Evolutionary conservation across 2,113 vertebrate genomes (phyloP), one percentile per base, ranked within the genome.

Genomic region (Phaethon lepturus): DNA sequence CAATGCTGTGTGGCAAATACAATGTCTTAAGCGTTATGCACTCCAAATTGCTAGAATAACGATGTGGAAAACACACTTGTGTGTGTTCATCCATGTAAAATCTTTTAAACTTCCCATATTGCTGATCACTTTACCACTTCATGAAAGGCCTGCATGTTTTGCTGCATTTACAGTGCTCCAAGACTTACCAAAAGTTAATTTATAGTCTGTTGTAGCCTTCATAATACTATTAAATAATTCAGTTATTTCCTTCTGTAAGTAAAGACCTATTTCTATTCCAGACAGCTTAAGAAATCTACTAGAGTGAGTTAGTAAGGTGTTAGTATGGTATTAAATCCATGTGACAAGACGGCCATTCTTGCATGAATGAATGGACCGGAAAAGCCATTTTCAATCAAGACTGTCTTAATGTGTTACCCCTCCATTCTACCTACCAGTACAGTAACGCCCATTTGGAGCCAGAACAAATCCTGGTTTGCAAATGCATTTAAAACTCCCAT

Each of bases 401-500:
- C 10, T 45, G 19, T 20, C 78, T 73, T 77, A 84, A 38, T 45
- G 17, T 0, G 3, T 77, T 76, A 62, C 24, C 26, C 38, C 45
- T 76, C 38, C 17, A 9, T 73, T 89, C 29, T 79, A 97, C 96
- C 26, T 97, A 98, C 98, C 98, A 64, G 97, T 97, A 73, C 98
- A 99, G 86, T 98, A 98, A 62, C 97, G 98, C 1, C 98, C 98
- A 84, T 97, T 98, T 59, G 97, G 91, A 88, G 98, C 97, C 64
- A 99, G 91, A 53, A 97, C 93, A 97, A 98, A 99, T 56, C 98
- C 98, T 47, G 98, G 98, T 93, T 98, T 99, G 83, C 98, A 99
- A 72, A 99, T 98, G 86, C 98, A 99, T 93, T 98, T 98, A 80
- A 98, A 99, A 91, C 98, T 99, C 20, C 98, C 98, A 68, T 98